Percentiles rank a stretch among this genome's conserved stretches.
phyloP scores from a whole-genome alignment of 2,797 vertebrate species.

The Sebastes iracundus region DNA sequence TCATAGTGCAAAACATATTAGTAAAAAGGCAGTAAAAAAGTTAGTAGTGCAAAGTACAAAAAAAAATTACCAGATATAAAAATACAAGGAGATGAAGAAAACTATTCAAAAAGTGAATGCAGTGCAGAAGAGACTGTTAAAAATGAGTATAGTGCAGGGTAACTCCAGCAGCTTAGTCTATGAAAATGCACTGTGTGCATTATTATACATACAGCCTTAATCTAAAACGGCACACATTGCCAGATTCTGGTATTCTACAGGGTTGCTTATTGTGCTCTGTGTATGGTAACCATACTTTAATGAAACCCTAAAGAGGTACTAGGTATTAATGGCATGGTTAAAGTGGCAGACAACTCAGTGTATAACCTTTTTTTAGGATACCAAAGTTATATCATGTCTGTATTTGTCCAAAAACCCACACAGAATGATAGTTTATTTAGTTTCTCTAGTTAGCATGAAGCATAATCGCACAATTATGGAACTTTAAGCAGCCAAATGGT shows the following conservation, averaged over 20 bases:
- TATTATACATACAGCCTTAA: not conserved
- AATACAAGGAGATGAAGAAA: too few relatives aligned
- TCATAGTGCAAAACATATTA: too few relatives aligned
- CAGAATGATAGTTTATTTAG: accelerated
- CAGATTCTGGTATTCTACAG: not conserved
- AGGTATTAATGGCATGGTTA: not conserved
- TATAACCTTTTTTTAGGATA: not conserved
- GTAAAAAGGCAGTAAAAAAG: too few relatives aligned
- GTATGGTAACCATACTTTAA: not conserved
- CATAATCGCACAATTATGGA: accelerated
- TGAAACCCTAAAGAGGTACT: not conserved
- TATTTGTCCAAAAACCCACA: not conserved
- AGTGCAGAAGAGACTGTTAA: too few relatives aligned
- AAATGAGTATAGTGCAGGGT: accelerated
- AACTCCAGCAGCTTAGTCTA: accelerated
- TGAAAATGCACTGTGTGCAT: too few relatives aligned
- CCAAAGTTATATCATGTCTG: not conserved
- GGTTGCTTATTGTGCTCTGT: not conserved
- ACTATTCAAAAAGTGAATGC: too few relatives aligned
- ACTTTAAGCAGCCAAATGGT: not conserved
- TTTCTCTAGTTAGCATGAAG: not conserved
- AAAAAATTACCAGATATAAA: too few relatives aligned
- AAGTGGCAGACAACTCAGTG: not conserved
- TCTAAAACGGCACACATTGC: not conserved
- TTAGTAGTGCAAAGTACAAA: too few relatives aligned